phyloP scores from a whole-genome alignment of 2,888 invertebrate genomes.

The Oxyteleia sp. region DNA sequence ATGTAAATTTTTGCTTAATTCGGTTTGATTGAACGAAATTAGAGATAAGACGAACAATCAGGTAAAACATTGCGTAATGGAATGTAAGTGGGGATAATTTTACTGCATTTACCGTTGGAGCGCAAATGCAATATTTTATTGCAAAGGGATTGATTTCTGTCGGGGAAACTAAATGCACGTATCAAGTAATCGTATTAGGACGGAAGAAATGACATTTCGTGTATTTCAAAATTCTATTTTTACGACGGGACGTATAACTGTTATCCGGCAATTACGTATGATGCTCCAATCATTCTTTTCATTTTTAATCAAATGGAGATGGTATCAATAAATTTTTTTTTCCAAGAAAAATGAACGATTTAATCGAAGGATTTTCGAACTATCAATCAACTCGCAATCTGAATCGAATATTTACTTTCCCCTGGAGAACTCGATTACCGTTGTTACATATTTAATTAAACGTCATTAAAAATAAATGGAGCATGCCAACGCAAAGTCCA shows the following conservation, averaged over 20 bases:
- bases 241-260: too few species aligned
- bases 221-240: too few species aligned
- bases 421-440: slow-evolving; percentile 1
- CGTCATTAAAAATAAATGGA: slow-evolving; percentile 44
- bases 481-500: slow-evolving; percentile 28
- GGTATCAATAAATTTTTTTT: slow-evolving; percentile 6
- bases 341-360: slow-evolving; percentile 24
- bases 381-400: slow-evolving; percentile 26
- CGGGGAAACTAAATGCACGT: too few species aligned
- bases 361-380: slow-evolving; percentile 17
- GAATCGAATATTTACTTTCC: slow-evolving; percentile 44
- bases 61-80: slow-evolving; percentile 43
- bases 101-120: background rate
- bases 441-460: slow-evolving; percentile 45
- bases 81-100: slow-evolving; percentile 28
- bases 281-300: background rate
- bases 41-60: slow-evolving; percentile 38
- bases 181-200: too few species aligned
- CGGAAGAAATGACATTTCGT: too few species aligned
- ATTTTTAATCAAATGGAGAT: slow-evolving; percentile 14
- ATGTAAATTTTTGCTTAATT: slow-evolving; percentile 59
- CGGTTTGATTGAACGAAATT: slow-evolving; percentile 52
- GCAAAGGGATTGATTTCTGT: background rate
- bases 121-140: background rate
- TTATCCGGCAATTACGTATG: too few species aligned